Evolutionary conservation across 2,888 invertebrate genomes (phyloP), one percentile per base, ranked within the genome.

Genomic region (Prostheceraeus crozeri): DNA sequence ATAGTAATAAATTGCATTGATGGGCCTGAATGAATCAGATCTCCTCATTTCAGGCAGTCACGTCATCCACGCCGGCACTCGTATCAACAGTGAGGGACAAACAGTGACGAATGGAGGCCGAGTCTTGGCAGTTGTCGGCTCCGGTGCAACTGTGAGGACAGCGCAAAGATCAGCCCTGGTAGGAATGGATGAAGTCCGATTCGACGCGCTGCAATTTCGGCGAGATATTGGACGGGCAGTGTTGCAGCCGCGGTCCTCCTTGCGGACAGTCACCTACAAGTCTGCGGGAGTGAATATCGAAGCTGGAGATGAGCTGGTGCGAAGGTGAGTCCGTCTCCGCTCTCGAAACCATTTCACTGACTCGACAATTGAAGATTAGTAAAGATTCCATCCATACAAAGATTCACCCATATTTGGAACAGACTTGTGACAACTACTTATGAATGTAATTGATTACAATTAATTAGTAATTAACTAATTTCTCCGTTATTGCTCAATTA

Each of bases 221-320:
- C 85, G 80, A 67, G 96, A 96, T 72, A 96, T 96, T 71, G 93
- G 54, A n/a, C n/a, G n/a, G n/a, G n/a, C n/a, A n/a, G n/a, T n/a
- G 65, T 82, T 84, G 68, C 84, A 85, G 89, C 87, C 77, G 70
- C 65, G 67, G 68, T 31, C 23, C 6, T 11, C 8, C 11, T 14
- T 11, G 11, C 11, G 19, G 11, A 54, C 36, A 8, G n/a, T 74
- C 30, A 89, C 89, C 0, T 98, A 96, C 78, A 85, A 87, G 83
- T 86, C 71, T 33, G 72, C 79, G 68, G 96, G 96, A 0, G 96
- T 98, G 1, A 88, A 91, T 74, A 94, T 98, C 65, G 84, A 83
- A 66, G 89, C 89, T 1, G 94, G 93, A 0, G 88, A 94, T 67
- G 82, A 83, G 28, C 78, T 98, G 2, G 87, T 98, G 0, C 33